phyloP scores from a whole-genome alignment of 2,888 invertebrate genomes.

The Ephialtes manifestator region DNA sequence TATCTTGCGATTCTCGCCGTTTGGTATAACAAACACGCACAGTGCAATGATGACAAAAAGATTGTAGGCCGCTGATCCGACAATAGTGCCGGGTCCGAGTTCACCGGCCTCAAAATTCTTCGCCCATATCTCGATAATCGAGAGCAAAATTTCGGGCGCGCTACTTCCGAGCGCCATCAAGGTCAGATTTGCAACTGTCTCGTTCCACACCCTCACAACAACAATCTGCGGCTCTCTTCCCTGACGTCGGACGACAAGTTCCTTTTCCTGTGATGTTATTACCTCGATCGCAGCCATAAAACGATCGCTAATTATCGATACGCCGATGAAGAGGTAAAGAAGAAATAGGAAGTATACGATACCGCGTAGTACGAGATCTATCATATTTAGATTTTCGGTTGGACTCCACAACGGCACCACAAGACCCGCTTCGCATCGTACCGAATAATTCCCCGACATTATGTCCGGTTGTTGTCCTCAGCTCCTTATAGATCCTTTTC shows the following conservation, averaged over 20 bases:
- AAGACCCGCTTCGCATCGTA: conserved; percentile 93
- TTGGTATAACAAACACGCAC: conserved; percentile 96
- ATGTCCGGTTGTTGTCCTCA: background rate
- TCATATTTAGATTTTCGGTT: conserved; percentile 90
- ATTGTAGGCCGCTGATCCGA: conserved; percentile 99
- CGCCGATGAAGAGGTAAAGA: conserved; percentile 98
- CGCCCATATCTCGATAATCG: conserved; percentile 99
- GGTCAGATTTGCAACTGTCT: conserved; percentile 99
- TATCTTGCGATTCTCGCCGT: conserved; percentile 96
- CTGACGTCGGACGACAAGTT: conserved; percentile 95
- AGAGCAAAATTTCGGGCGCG: conserved; percentile 98
- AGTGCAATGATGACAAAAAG: conserved; percentile 98
- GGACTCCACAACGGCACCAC: conserved; percentile 96
- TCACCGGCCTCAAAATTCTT: conserved; percentile 98
- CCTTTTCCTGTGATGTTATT: conserved; percentile 98
- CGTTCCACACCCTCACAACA: conserved; percentile 99
- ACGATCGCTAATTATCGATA: conserved; percentile 99
- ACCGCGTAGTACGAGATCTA: conserved; percentile 95
- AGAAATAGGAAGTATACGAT: conserved; percentile 95
- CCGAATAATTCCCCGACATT: conserved; percentile 82
- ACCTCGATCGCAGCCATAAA: conserved; percentile 99
- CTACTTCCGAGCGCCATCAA: conserved; percentile 99
- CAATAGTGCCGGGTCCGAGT: conserved; percentile 98
- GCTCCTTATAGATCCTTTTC: background rate
- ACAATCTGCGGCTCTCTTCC: conserved; percentile 95